phyloP scores from a whole-genome alignment of 2,797 vertebrate genomes.

The Diglossa cyanea region DNA sequence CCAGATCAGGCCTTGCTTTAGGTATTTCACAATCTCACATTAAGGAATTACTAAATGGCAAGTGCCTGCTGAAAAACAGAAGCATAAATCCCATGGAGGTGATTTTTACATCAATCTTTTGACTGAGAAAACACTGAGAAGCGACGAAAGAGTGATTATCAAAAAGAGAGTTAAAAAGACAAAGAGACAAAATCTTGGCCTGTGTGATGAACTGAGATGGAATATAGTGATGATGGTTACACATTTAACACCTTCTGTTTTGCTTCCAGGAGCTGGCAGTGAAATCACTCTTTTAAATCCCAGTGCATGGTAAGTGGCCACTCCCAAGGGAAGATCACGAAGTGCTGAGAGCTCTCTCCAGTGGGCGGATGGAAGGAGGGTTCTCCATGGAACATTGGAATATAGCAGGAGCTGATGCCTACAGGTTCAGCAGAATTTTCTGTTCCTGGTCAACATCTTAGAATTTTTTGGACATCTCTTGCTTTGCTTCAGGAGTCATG shows the following conservation, averaged over 20 bases:
- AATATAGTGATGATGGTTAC: background rate
- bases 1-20: background rate
- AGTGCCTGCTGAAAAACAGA: background rate
- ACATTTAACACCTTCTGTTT: background rate
- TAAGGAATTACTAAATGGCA: background rate
- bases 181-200: background rate
- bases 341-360: accelerated
- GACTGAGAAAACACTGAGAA: background rate
- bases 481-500: background rate
- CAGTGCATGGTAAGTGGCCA: background rate
- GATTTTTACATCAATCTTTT: background rate
- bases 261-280: background rate
- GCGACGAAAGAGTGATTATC: background rate
- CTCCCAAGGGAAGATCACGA: accelerated
- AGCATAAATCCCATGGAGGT: background rate
- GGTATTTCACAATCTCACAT: background rate
- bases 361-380: background rate
- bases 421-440: background rate
- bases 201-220: background rate
- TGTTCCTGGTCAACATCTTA: background rate
- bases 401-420: background rate
- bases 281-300: background rate
- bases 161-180: background rate
- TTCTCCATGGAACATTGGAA: accelerated
- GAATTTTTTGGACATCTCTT: background rate